Conservation (phyloP, 1,140 invertebrate species). For the Meloidogyne exigua region DNA sequence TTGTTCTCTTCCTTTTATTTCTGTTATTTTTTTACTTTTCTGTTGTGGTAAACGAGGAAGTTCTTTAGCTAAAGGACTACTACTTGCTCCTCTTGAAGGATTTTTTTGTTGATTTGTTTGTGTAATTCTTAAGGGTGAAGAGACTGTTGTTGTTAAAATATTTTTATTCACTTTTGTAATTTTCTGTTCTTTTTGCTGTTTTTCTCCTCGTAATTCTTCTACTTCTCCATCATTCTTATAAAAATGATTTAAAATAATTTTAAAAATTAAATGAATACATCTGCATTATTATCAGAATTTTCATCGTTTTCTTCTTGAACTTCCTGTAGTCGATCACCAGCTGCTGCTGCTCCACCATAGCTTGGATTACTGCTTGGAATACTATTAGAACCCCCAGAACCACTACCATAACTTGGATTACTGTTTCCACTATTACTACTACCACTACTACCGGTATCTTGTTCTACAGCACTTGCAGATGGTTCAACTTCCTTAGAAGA, state of each 20-base stretch:
- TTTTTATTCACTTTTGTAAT: not conserved
- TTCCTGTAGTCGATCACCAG: constrained; percentile 45
- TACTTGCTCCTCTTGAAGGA: not conserved
- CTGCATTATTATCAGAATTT: not conserved
- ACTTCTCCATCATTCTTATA: constrained; percentile 12
- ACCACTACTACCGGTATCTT: not conserved
- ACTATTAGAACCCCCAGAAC: not conserved
- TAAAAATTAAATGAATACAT: constrained; percentile 10
- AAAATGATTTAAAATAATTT: constrained; percentile 6
- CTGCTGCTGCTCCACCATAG: constrained; percentile 39
- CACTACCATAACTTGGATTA: not conserved
- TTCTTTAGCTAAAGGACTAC: not conserved
- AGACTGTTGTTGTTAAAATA: not conserved
- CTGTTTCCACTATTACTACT: not conserved
- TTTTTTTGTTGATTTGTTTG: not conserved
- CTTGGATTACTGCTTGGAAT: not conserved
- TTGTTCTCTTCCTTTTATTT: not conserved
- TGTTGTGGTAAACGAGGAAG: not conserved
- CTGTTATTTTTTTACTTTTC: constrained; percentile 7
- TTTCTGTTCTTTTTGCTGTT: not conserved
- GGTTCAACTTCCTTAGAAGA: not conserved
- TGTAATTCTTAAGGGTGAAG: not conserved
- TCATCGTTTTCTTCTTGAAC: constrained; percentile 34
- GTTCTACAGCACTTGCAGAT: not conserved
- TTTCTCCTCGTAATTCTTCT: not conserved